Conservation (phyloP, 2,113 vertebrate species). For the Odobenus rosmarus region DNA sequence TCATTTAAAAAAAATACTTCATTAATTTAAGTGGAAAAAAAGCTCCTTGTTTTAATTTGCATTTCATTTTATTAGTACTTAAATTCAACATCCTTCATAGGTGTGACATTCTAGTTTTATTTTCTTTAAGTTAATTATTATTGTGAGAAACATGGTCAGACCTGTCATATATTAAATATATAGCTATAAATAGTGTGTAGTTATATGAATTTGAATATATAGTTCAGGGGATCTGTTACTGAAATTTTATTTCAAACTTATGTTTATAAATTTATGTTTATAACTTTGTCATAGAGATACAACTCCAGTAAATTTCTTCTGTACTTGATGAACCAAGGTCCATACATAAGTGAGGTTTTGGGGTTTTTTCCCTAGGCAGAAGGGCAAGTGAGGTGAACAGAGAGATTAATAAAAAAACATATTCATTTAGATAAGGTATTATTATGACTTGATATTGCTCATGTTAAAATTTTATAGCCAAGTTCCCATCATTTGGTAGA, state of each 20-base stretch:
- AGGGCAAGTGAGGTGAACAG: slow-evolving; percentile 51
- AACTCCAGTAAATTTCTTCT: slow-evolving; percentile 36
- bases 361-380: background rate
- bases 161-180: slow-evolving; percentile 35
- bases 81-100: slow-evolving; percentile 18
- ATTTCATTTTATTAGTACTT: slow-evolving; percentile 43
- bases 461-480: slow-evolving; percentile 67
- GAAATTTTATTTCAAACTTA: slow-evolving; percentile 55
- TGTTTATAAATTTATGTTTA: slow-evolving; percentile 45
- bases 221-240: slow-evolving; percentile 20
- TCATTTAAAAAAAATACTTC: slow-evolving; percentile 24
- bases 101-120: slow-evolving; percentile 14
- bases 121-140: background rate
- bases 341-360: background rate
- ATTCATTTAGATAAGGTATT: slow-evolving; percentile 51
- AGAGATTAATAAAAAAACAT: slow-evolving; percentile 27
- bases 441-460: slow-evolving; percentile 66
- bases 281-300: slow-evolving; percentile 37
- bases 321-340: background rate
- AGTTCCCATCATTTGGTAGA: slow-evolving; percentile 69
- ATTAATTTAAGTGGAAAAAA: background rate
- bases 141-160: background rate
- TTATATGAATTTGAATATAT: background rate
- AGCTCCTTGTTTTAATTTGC: slow-evolving; percentile 33
- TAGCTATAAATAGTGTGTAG: background rate